Evolutionary conservation across 2,888 invertebrate genomes (phyloP).

Genomic region (Microplitis deprimator): DNA sequence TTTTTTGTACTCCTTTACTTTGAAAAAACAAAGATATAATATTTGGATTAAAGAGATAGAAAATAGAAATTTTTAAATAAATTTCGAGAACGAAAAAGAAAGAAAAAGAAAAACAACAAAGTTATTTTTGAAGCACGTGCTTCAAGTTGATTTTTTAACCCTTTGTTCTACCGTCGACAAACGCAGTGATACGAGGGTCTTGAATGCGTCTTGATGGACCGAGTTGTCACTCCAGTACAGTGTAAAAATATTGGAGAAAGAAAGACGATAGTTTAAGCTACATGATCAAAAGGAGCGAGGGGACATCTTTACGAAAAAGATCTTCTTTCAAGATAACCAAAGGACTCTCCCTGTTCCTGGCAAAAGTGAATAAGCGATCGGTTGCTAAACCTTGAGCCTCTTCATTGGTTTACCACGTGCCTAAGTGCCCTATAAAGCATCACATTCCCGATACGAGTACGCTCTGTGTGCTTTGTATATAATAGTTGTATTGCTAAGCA

Average conservation of each 20-base stretch:
- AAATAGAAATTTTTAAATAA: not conserved
- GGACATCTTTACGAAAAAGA: conserved; percentile 24
- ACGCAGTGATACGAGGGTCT: not conserved
- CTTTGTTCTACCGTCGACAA: not conserved
- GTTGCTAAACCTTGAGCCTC: conserved; percentile 54
- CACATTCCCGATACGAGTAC: conserved; percentile 59
- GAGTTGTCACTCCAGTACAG: not conserved
- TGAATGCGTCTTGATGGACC: not conserved
- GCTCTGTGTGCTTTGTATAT: conserved; percentile 34
- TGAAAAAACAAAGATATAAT: no score
- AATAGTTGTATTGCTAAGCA: not conserved
- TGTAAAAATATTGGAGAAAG: not conserved
- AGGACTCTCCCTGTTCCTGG: conserved; percentile 42
- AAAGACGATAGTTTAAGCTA: not conserved
- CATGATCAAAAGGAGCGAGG: conserved; percentile 1
- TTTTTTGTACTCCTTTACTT: not conserved
- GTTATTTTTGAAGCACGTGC: conserved; percentile 19
- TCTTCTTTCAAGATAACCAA: conserved; percentile 55
- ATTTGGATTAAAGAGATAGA: no score
- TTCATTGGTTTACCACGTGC: conserved; percentile 66
- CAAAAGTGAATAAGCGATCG: conserved; percentile 52
- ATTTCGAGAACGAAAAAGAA: not conserved
- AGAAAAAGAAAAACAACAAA: not conserved
- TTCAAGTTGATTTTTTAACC: conserved; percentile 5
- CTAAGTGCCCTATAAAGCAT: conserved; percentile 62